Percentiles rank a stretch among this genome's conserved stretches.
These are phyloP conservation scores for Tauraco erythrolophus DNA, from an alignment of 2,113 vertebrate species.

Conservation along the genomic window DNA sequence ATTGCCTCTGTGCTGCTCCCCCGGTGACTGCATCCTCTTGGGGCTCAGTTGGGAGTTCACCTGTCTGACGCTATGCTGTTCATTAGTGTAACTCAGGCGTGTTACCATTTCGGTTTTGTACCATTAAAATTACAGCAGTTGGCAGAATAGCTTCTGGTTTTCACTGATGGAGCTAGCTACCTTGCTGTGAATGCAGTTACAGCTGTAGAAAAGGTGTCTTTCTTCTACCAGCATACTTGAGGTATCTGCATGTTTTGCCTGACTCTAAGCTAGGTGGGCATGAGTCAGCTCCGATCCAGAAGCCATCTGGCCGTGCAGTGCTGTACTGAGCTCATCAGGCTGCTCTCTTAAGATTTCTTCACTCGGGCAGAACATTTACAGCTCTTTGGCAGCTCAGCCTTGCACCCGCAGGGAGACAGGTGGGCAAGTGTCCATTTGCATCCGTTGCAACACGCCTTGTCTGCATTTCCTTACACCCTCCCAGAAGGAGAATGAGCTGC, in stretches of 20 bases:
- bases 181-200: background rate
- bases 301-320: slow-evolving; percentile 4
- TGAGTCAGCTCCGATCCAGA: slow-evolving; percentile 55
- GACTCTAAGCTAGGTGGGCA: background rate
- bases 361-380: background rate
- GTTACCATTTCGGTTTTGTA: background rate
- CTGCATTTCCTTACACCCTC: background rate
- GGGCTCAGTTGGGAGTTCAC: background rate
- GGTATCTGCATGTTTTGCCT: background rate
- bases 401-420: background rate
- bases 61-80: background rate
- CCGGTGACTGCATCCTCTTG: fast-evolving
- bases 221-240: background rate
- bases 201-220: background rate
- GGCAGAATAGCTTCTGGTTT: background rate
- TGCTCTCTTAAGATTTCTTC: background rate
- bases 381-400: background rate
- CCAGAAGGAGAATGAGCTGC: background rate
- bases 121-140: background rate
- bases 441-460: background rate
- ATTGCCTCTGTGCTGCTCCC: background rate
- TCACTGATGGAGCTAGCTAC: background rate
- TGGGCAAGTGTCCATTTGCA: background rate
- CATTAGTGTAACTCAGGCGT: background rate
- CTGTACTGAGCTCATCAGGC: slow-evolving; percentile 31